Conservation (phyloP, 2,797 vertebrate genomes). For the Euthynnus affinis region DNA sequence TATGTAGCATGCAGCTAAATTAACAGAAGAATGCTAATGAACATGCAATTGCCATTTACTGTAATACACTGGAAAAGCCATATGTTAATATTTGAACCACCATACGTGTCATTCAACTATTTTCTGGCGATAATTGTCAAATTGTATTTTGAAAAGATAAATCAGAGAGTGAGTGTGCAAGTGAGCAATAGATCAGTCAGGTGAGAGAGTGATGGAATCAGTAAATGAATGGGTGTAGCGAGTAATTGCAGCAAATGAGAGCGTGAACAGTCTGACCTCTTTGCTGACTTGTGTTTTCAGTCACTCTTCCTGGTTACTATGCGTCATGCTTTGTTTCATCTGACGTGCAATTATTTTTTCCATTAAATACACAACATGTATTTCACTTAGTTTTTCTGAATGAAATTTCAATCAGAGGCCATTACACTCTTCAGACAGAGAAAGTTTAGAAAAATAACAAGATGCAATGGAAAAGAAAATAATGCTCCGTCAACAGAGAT, state of each 20-base stretch:
- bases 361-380: slow-evolving; percentile 91
- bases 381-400: slow-evolving; percentile 88
- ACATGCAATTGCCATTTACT: background rate
- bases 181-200: slow-evolving; percentile 48
- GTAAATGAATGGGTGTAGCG: slow-evolving; percentile 61
- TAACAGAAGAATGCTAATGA: background rate
- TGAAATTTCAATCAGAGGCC: slow-evolving; percentile 90
- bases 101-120: too few relatives aligned
- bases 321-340: slow-evolving; percentile 89
- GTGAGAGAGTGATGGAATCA: slow-evolving; percentile 60
- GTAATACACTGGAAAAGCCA: background rate
- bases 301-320: slow-evolving; percentile 87
- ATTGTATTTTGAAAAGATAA: background rate
- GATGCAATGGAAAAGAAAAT: slow-evolving; percentile 87
- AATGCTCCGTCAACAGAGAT: slow-evolving; percentile 86
- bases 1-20: background rate
- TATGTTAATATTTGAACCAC: background rate
- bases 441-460: slow-evolving; percentile 90
- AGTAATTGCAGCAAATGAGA: slow-evolving; percentile 73
- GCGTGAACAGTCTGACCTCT: slow-evolving; percentile 84
- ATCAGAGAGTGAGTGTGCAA: background rate
- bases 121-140: background rate
- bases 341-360: slow-evolving; percentile 93
- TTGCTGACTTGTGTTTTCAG: slow-evolving; percentile 87
- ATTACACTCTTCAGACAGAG: slow-evolving; percentile 86